Conservation (phyloP, 2,888 invertebrate genomes). For the Orchestes rusci region DNA sequence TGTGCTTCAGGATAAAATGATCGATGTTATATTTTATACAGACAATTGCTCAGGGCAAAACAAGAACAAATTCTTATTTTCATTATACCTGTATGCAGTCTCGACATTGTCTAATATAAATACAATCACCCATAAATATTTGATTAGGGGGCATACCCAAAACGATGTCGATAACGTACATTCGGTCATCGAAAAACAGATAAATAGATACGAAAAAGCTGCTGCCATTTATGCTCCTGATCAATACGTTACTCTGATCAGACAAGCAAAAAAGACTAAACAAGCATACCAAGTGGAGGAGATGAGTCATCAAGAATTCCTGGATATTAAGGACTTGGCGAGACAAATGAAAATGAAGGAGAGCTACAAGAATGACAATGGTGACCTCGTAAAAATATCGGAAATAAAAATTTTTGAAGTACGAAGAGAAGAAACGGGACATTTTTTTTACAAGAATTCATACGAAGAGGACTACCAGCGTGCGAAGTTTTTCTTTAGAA, state of each 20-base stretch:
- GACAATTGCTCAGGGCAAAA: conserved; percentile 22
- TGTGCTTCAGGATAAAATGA: background rate
- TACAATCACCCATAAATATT: conserved; percentile 14
- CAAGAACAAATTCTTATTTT: conserved; percentile 15
- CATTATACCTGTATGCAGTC: conserved; percentile 11
- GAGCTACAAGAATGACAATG: background rate
- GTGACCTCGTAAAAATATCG: conserved; percentile 9
- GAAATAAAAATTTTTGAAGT: too few relatives aligned
- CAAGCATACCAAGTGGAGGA: conserved; percentile 12
- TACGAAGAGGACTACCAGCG: conserved; percentile 11
- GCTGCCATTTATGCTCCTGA: conserved; percentile 11
- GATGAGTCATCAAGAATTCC: conserved; percentile 12
- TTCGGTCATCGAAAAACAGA: conserved; percentile 13
- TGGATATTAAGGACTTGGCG: conserved; percentile 15
- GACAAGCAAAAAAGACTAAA: conserved; percentile 14
- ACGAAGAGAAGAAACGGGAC: conserved; percentile 8
- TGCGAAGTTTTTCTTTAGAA: conserved; percentile 1
- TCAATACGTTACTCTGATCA: conserved; percentile 7
- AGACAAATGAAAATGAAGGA: conserved; percentile 13
- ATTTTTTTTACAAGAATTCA: conserved; percentile 16
- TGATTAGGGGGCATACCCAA: conserved; percentile 15
- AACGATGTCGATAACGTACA: conserved; percentile 12
- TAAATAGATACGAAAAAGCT: conserved; percentile 7
- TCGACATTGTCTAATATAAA: conserved; percentile 3
- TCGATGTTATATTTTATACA: conserved; percentile 14